These are phyloP conservation scores for Acleris sparsana DNA, from an alignment of 2,888 invertebrate genomes.

Conservation along the genomic window DNA sequence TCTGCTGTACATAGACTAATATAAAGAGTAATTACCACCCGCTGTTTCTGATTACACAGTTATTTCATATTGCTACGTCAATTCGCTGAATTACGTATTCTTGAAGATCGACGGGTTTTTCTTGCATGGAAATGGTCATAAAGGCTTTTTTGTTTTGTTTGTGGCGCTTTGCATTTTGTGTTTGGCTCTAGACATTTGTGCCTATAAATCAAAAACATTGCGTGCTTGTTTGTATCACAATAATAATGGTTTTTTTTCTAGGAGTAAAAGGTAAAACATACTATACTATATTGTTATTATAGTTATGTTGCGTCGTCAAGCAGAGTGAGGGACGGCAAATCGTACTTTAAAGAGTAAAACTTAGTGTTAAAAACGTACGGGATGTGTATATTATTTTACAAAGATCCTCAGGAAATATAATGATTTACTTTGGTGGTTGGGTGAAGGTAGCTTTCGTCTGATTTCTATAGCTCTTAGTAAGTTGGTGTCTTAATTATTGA, in stretches of 20 bases:
- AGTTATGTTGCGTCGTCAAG: too few species aligned
- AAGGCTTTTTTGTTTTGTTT: conserved; percentile 13
- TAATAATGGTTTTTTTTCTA: conserved; percentile 19
- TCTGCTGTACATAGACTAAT: conserved; percentile 14
- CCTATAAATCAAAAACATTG: background rate
- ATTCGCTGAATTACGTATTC: conserved; percentile 16
- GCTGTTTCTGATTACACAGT: conserved; percentile 7
- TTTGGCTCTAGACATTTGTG: conserved; percentile 1
- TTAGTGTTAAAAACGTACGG: too few species aligned
- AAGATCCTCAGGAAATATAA: too few species aligned
- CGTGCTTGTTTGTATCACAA: conserved; percentile 4
- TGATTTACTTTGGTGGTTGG: too few species aligned
- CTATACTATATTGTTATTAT: too few species aligned
- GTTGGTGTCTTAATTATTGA: too few species aligned
- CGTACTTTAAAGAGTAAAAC: too few species aligned
- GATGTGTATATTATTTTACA: too few species aligned
- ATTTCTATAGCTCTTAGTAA: too few species aligned
- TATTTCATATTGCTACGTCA: background rate
- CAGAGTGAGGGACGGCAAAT: too few species aligned
- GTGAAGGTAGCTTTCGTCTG: too few species aligned
- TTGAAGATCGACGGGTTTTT: conserved; percentile 8
- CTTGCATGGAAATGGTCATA: conserved; percentile 16
- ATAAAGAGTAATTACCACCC: background rate
- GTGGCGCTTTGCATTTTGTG: conserved; percentile 28
- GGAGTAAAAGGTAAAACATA: background rate